These are phyloP conservation scores for Vultur gryphus DNA, from an alignment of 2,797 vertebrate genomes.

Conservation along the genomic window DNA sequence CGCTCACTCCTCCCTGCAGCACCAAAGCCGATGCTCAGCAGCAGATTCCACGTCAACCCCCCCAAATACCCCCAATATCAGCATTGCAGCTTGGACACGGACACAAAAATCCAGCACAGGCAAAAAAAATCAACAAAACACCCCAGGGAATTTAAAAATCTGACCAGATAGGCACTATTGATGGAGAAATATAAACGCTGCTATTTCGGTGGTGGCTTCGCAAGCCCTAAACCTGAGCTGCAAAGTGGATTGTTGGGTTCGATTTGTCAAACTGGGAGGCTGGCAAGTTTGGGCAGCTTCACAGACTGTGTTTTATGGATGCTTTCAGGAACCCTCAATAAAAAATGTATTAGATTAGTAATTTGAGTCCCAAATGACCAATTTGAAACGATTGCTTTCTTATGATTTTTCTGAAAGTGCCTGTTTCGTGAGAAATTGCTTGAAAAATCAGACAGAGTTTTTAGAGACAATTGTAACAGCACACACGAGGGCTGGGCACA, in stretches of 20 bases:
- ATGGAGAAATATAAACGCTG: constrained; percentile 64
- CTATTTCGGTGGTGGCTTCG: constrained; percentile 13
- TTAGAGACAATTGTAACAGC: constrained; percentile 60
- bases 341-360: constrained; percentile 77
- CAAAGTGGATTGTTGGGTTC: constrained; percentile 67
- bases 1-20: background rate
- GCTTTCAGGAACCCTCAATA: constrained; percentile 72
- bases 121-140: background rate
- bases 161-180: constrained; percentile 60
- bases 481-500: background rate
- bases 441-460: constrained; percentile 64
- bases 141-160: constrained; percentile 44
- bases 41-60: background rate
- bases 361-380: constrained; percentile 75
- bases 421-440: constrained; percentile 70
- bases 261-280: constrained; percentile 62
- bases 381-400: constrained; percentile 74
- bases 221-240: constrained; percentile 62
- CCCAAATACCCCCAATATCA: background rate
- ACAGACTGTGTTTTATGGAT: constrained; percentile 71
- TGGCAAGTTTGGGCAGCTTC: constrained; percentile 69
- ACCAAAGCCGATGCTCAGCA: background rate
- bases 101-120: background rate
- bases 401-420: constrained; percentile 75
- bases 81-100: background rate